phyloP scores from a whole-genome alignment of 2,113 vertebrate genomes.

The Neopipo cinnamomea region DNA sequence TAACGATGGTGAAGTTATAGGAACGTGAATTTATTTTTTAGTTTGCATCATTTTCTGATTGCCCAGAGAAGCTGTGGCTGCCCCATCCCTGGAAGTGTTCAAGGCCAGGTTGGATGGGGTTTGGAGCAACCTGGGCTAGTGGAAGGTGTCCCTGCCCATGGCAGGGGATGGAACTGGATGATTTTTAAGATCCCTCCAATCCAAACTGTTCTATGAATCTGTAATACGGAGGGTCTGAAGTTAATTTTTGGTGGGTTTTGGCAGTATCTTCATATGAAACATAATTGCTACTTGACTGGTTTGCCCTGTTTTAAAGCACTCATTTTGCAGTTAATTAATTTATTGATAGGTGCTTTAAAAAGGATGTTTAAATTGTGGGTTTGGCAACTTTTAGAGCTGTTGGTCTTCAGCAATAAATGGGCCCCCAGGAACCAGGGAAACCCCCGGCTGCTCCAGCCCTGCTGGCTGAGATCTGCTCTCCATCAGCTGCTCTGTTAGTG shows the following conservation, averaged over 20 bases:
- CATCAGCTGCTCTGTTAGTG: neutral
- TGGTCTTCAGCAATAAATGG: neutral
- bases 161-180: neutral
- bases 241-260: neutral
- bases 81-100: neutral
- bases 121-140: neutral
- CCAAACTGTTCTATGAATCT: neutral
- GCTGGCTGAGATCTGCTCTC: neutral
- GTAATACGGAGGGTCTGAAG: neutral
- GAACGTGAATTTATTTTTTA: neutral
- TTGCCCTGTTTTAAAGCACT: neutral
- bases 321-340: neutral
- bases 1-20: neutral
- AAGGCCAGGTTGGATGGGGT: neutral
- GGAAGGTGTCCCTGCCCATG: neutral
- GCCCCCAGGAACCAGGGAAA: neutral
- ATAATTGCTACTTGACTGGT: neutral
- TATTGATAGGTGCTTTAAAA: neutral
- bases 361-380: neutral
- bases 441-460: neutral
- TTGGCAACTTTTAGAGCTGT: slow-evolving; percentile 13
- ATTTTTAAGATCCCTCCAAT: neutral
- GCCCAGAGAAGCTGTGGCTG: neutral
- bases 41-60: neutral
- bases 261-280: neutral